Evolutionary conservation across 1,140 invertebrate genomes (phyloP).

Genomic region (Trichoplusia ni): DNA sequence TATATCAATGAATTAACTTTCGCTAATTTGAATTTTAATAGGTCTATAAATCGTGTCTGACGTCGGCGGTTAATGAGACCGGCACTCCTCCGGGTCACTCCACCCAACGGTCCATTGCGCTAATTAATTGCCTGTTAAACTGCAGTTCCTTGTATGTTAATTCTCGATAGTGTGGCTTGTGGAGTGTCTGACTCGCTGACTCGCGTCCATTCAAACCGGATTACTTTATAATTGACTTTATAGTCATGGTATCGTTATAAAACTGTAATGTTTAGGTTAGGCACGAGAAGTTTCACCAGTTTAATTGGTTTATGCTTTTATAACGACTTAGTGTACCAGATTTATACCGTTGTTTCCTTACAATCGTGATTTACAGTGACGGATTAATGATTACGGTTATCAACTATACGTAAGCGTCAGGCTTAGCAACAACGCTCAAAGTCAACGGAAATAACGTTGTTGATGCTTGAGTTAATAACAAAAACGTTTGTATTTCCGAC

Average conservation of each 20-base stretch:
- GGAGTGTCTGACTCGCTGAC: too few species aligned
- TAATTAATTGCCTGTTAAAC: constrained; percentile 41
- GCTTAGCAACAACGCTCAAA: too few species aligned
- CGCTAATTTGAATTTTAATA: constrained; percentile 57
- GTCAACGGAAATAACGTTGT: neutral
- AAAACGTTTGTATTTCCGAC: neutral
- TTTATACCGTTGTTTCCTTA: neutral
- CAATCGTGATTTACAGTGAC: neutral
- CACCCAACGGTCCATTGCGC: constrained; percentile 37
- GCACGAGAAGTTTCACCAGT: constrained; percentile 13
- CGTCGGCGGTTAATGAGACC: constrained; percentile 41
- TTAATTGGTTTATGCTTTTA: constrained; percentile 7
- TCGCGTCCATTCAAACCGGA: constrained; percentile 11
- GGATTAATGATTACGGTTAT: neutral
- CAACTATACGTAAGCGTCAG: too few species aligned
- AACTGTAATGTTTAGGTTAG: constrained; percentile 9
- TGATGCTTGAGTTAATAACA: neutral
- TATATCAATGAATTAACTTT: constrained; percentile 44
- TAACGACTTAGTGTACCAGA: constrained; percentile 7
- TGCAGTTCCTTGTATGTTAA: constrained; percentile 36
- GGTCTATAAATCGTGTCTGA: constrained; percentile 39
- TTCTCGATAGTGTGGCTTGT: constrained; percentile 30
- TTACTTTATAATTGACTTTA: constrained; percentile 19
- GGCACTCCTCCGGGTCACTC: constrained; percentile 40
- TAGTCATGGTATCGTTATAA: constrained; percentile 12